Conservation (phyloP, 2,797 vertebrate species). For the Chiroxiphia lanceolata region DNA sequence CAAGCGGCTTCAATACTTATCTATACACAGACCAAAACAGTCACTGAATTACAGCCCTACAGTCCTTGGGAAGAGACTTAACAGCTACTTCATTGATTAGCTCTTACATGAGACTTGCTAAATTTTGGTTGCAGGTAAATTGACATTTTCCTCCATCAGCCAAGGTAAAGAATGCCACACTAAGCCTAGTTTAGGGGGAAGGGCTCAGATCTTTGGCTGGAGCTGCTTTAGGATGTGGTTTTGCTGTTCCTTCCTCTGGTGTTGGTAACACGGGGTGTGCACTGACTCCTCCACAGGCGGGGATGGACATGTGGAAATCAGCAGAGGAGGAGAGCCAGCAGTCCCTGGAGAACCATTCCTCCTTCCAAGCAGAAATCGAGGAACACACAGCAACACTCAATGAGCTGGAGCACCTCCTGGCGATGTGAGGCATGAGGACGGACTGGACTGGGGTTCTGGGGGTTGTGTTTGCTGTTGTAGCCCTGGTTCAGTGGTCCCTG, state of each 20-base stretch:
- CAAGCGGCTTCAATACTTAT: background rate
- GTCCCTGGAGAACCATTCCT: constrained; percentile 64
- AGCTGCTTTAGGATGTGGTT: background rate
- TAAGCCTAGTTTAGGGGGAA: background rate
- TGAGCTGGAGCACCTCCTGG: constrained; percentile 55
- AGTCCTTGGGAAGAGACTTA: background rate
- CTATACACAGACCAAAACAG: fast-evolving
- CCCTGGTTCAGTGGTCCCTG: background rate
- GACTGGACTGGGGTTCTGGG: background rate
- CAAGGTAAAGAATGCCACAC: background rate
- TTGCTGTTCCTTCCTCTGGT: background rate
- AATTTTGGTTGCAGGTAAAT: background rate
- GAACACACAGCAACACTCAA: constrained; percentile 29
- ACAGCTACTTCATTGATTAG: background rate
- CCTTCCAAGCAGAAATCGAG: constrained; percentile 35
- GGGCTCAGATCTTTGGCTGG: background rate
- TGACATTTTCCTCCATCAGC: background rate
- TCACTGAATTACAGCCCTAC: background rate
- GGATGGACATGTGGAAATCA: constrained; percentile 56
- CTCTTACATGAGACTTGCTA: background rate
- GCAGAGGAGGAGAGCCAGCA: constrained; percentile 33
- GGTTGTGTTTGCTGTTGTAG: background rate
- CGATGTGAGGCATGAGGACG: constrained; percentile 23
- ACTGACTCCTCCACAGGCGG: constrained; percentile 26
- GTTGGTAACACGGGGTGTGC: fast-evolving